A percentile compares a stretch with the other conserved stretches of the same genome.
These are phyloP conservation scores for Gerris buenoi DNA, from an alignment of 1,140 invertebrate genomes.

Conservation along the genomic window DNA sequence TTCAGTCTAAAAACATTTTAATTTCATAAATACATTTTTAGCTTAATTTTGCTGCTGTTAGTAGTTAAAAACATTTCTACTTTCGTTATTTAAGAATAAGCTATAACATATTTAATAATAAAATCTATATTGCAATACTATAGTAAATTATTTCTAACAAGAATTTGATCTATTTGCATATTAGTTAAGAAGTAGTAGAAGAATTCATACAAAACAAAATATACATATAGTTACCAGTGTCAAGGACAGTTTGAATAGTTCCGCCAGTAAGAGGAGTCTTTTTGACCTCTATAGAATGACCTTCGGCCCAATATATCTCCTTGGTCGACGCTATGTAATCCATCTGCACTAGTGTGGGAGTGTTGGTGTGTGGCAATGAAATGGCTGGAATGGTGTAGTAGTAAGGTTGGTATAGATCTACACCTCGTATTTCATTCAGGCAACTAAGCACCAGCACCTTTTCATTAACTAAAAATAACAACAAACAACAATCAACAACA, in stretches of 20 bases:
- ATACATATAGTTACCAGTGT: conserved; percentile 38
- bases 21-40: too few relatives aligned
- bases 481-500: conserved; percentile 14
- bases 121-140: too few relatives aligned
- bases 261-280: conserved; percentile 48
- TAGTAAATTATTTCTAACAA: too few relatives aligned
- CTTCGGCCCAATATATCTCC: conserved; percentile 65
- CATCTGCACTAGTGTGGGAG: conserved; percentile 46
- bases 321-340: conserved; percentile 49
- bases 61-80: too few relatives aligned
- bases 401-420: conserved; percentile 55
- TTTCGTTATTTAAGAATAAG: too few relatives aligned
- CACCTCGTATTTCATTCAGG: conserved; percentile 62
- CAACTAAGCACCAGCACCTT: conserved; percentile 57
- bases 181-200: too few relatives aligned
- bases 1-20: too few relatives aligned
- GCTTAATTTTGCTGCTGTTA: too few relatives aligned
- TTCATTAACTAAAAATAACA: conserved; percentile 50
- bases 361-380: conserved; percentile 41
- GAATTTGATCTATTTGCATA: too few relatives aligned
- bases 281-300: conserved; percentile 56
- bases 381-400: conserved; percentile 66
- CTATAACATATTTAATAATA: too few relatives aligned
- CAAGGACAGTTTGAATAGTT: conserved; percentile 50
- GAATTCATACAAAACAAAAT: too few relatives aligned